These are phyloP conservation scores for Myrmophylax atrothorax DNA, from an alignment of 2,113 vertebrate species.

Conservation along the genomic window DNA sequence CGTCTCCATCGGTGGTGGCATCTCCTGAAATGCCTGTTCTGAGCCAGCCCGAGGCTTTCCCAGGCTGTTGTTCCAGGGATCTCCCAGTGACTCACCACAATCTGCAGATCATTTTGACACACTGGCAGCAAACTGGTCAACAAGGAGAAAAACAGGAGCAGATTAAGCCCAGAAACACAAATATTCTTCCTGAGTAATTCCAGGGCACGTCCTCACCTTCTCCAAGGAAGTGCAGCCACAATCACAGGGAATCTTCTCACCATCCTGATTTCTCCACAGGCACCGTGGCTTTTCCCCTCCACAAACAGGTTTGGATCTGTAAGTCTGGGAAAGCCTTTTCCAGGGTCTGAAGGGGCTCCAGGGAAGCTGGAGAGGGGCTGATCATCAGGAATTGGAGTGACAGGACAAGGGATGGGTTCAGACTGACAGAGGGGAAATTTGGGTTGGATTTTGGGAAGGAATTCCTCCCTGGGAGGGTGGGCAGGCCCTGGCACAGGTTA, in stretches of 20 bases:
- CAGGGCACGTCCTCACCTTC: neutral
- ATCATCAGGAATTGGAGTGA: neutral
- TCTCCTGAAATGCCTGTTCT: neutral
- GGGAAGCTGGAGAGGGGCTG: neutral
- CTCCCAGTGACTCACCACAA: neutral
- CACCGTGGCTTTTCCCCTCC: fast-evolving
- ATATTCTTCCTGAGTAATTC: neutral
- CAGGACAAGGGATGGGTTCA: neutral
- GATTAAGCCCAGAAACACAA: neutral
- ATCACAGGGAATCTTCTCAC: fast-evolving
- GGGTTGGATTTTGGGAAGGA: neutral
- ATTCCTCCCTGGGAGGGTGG: neutral
- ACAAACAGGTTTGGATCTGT: neutral
- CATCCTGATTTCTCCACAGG: neutral
- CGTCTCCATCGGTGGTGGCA: neutral
- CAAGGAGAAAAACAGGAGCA: neutral
- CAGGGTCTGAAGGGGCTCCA: too few species aligned
- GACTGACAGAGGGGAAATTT: neutral
- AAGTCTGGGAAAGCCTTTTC: neutral
- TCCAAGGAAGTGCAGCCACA: neutral
- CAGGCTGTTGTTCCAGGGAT: neutral
- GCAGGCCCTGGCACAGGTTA: neutral
- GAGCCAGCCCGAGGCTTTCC: neutral
- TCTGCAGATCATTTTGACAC: neutral
- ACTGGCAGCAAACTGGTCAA: neutral